phyloP scores from a whole-genome alignment of 2,888 invertebrate genomes.

The Microdon myrmicae region DNA sequence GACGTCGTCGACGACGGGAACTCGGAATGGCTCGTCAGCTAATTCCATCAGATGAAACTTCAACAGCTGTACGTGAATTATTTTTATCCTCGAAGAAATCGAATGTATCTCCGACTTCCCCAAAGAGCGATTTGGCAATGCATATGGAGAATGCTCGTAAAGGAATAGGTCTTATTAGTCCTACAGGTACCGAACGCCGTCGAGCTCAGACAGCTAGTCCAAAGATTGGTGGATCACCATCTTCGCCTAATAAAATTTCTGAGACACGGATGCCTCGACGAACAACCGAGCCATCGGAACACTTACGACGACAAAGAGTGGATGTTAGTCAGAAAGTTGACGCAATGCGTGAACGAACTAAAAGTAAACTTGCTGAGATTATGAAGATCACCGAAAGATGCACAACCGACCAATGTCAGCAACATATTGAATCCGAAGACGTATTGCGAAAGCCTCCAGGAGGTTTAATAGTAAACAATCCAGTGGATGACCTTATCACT shows the following conservation, averaged over 20 bases:
- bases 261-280: slow-evolving; percentile 44
- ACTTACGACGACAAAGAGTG: slow-evolving; percentile 55
- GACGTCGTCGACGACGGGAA: slow-evolving; percentile 64
- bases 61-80: slow-evolving; percentile 60
- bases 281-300: slow-evolving; percentile 19
- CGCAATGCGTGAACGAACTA: slow-evolving; percentile 62
- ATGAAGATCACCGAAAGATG: slow-evolving; percentile 63
- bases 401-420: slow-evolving; percentile 39
- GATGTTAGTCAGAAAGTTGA: slow-evolving; percentile 61
- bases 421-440: slow-evolving; percentile 4
- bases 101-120: slow-evolving; percentile 32
- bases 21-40: slow-evolving; percentile 63
- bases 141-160: slow-evolving; percentile 60
- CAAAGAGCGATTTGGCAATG: slow-evolving; percentile 57
- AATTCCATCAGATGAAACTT: slow-evolving; percentile 60
- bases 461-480: slow-evolving; percentile 15
- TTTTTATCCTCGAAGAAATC: slow-evolving; percentile 54
- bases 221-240: slow-evolving; percentile 52
- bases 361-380: slow-evolving; percentile 64
- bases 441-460: slow-evolving; percentile 5
- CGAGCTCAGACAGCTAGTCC: slow-evolving; percentile 57
- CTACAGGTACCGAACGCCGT: slow-evolving; percentile 51
- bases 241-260: slow-evolving; percentile 17
- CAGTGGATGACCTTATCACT: slow-evolving; percentile 25
- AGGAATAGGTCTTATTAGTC: slow-evolving; percentile 54